Evolutionary conservation across 2,113 vertebrate genomes (phyloP).

Genomic region (Cheilinus undulatus): DNA sequence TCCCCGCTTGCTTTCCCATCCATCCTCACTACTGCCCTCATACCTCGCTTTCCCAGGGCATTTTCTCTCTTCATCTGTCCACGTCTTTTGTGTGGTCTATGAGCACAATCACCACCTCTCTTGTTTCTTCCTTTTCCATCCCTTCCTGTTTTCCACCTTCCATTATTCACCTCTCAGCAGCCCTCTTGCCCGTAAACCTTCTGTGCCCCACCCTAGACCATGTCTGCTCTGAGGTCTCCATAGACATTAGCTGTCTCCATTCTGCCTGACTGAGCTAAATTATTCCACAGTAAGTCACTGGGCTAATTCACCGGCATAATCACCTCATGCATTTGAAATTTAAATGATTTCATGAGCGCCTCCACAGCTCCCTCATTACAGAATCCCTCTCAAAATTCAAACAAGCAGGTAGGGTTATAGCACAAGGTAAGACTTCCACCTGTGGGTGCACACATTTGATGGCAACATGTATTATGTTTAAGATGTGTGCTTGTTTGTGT

Average conservation of each 20-base stretch:
- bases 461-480: conserved; percentile 16
- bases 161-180: conserved; percentile 18
- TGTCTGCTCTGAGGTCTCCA: conserved; percentile 56
- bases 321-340: conserved; percentile 85
- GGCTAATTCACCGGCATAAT: conserved; percentile 85
- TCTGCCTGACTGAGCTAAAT: conserved; percentile 78
- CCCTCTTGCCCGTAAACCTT: conserved; percentile 25
- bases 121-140: conserved; percentile 29
- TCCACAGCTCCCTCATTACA: conserved; percentile 71
- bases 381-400: conserved; percentile 72
- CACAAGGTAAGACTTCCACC: conserved; percentile 56
- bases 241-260: conserved; percentile 75
- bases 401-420: conserved; percentile 62
- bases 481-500: conserved; percentile 5
- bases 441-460: conserved; percentile 35
- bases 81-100: conserved; percentile 34
- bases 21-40: conserved; percentile 31
- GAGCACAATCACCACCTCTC: conserved; percentile 16
- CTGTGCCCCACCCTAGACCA: conserved; percentile 32
- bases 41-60: conserved; percentile 18
- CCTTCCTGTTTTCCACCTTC: conserved; percentile 3
- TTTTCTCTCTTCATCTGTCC: conserved; percentile 41
- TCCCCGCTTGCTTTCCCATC: conserved; percentile 29
- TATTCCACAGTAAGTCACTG: conserved; percentile 82
- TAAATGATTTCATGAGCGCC: conserved; percentile 80